Conservation (phyloP, 2,797 vertebrate species). For the Anabas testudineus region DNA sequence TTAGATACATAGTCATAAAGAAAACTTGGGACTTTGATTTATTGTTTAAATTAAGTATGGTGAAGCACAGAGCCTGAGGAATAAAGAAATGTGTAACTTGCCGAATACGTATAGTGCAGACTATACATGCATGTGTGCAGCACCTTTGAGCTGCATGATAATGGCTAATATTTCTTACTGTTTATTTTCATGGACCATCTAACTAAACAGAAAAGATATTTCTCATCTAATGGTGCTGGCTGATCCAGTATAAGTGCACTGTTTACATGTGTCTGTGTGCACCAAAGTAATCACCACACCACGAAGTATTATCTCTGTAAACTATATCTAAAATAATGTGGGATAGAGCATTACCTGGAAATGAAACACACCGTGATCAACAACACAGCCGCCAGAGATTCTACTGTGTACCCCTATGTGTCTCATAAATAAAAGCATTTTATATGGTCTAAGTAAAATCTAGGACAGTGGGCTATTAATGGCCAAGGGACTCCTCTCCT, state of each 20-base stretch:
- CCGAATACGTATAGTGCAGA: background rate
- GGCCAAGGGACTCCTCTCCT: conserved; percentile 73
- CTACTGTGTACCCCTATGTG: conserved; percentile 36
- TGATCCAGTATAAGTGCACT: conserved; percentile 1
- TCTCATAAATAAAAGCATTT: conserved; percentile 81
- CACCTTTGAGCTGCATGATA: background rate
- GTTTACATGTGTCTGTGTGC: background rate
- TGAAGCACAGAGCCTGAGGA: background rate
- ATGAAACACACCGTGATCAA: conserved; percentile 42
- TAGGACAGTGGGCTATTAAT: conserved; percentile 81
- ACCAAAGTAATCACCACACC: background rate
- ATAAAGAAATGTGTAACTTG: background rate
- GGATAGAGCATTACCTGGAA: conserved; percentile 24
- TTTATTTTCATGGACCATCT: conserved; percentile 5
- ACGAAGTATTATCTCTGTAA: background rate
- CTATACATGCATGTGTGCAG: background rate
- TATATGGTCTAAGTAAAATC: conserved; percentile 76
- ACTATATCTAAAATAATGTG: conserved; percentile 1
- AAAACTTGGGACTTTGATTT: background rate
- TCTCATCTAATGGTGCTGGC: background rate
- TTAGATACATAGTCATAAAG: background rate
- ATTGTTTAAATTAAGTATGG: background rate
- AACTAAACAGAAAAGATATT: background rate
- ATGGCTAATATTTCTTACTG: background rate
- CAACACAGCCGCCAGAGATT: conserved; percentile 28